These are phyloP conservation scores for Contarinia nasturtii DNA, from an alignment of 1,140 invertebrate genomes.

Conservation along the genomic window DNA sequence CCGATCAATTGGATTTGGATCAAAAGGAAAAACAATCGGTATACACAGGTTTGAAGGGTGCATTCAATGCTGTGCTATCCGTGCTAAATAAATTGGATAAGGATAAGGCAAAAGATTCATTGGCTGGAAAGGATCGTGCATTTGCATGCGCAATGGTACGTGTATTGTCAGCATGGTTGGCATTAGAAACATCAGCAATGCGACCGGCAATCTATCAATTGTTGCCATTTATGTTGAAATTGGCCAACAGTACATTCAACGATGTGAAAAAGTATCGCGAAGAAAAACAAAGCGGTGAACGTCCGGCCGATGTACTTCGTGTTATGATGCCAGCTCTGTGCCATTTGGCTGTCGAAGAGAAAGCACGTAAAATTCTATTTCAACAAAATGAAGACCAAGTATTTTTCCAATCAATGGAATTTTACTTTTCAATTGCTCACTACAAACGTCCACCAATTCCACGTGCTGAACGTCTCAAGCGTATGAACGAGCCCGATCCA, in stretches of 20 bases:
- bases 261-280: constrained; percentile 30
- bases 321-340: constrained; percentile 72
- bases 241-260: constrained; percentile 68
- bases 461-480: constrained; percentile 52
- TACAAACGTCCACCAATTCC: constrained; percentile 66
- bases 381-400: constrained; percentile 61
- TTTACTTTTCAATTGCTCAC: constrained; percentile 72
- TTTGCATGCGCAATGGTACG: constrained; percentile 68
- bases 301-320: constrained; percentile 51
- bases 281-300: constrained; percentile 35
- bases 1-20: constrained; percentile 63
- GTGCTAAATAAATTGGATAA: constrained; percentile 51
- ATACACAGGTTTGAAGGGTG: constrained; percentile 76
- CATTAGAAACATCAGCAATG: constrained; percentile 81
- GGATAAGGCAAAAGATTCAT: constrained; percentile 43
- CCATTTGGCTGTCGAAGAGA: constrained; percentile 77
- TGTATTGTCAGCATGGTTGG: constrained; percentile 70
- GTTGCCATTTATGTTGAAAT: constrained; percentile 53
- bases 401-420: constrained; percentile 54
- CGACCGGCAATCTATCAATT: constrained; percentile 60
- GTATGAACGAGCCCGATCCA: constrained; percentile 47
- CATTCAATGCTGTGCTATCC: constrained; percentile 63
- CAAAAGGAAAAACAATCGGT: constrained; percentile 78
- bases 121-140: constrained; percentile 43
- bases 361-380: constrained; percentile 60